phyloP scores from a whole-genome alignment of 2,888 invertebrate species.

The Quadroppia sp. region DNA sequence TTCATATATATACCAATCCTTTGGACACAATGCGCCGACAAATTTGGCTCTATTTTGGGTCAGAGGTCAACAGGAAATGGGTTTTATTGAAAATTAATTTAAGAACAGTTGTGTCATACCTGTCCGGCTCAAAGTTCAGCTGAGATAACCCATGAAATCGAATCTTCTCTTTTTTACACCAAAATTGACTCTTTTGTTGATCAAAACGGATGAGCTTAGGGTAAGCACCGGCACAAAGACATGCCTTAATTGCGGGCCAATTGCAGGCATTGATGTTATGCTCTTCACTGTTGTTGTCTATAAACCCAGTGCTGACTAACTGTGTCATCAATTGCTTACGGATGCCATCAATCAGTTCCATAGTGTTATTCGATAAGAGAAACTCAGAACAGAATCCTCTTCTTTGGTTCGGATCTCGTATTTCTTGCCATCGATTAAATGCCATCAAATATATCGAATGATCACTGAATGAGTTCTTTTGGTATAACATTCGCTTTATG shows the following conservation, averaged over 20 bases:
- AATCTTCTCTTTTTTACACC: conserved; percentile 64
- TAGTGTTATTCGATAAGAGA: conserved; percentile 71
- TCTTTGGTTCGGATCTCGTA: conserved; percentile 58
- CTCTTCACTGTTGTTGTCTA: conserved; percentile 66
- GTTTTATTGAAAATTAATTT: no score
- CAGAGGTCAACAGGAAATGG: conserved; percentile 49
- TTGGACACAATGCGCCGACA: conserved; percentile 58
- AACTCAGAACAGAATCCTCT: conserved; percentile 67
- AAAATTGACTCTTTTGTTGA: conserved; percentile 60
- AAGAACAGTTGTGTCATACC: background rate
- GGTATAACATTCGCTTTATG: conserved; percentile 62
- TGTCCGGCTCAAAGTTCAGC: conserved; percentile 53
- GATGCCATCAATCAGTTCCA: conserved; percentile 85
- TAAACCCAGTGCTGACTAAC: conserved; percentile 67
- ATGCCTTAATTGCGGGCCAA: conserved; percentile 87
- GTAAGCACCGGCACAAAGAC: conserved; percentile 79
- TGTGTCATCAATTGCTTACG: conserved; percentile 76
- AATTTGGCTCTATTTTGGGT: conserved; percentile 49
- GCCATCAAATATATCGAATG: conserved; percentile 78
- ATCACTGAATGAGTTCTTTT: conserved; percentile 76
- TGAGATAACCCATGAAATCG: conserved; percentile 63
- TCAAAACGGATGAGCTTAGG: conserved; percentile 78
- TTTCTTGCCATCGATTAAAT: conserved; percentile 78
- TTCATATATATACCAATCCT: conserved; percentile 81
- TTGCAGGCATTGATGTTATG: conserved; percentile 76